A percentile compares a stretch with the other conserved stretches of the same genome.
Evolutionary conservation across 2,113 vertebrate genomes (phyloP).

Genomic region (Macaca nemestrina): DNA sequence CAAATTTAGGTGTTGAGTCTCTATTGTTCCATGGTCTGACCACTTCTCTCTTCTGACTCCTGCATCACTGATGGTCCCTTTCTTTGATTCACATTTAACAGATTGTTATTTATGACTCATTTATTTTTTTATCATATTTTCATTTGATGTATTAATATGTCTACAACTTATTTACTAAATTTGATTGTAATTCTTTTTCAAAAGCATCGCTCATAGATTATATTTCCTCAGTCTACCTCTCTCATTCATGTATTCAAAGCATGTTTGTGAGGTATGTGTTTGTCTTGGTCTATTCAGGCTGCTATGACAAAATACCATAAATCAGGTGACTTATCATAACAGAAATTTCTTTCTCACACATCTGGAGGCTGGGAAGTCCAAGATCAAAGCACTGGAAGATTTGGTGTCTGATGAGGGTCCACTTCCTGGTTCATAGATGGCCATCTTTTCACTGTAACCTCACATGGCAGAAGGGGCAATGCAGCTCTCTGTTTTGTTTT

Average conservation of each 20-base stretch:
- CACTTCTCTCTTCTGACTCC: not conserved
- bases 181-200: constrained; percentile 1
- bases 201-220: not conserved
- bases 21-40: too few species aligned
- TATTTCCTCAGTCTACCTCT: not conserved
- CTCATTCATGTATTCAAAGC: not conserved
- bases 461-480: not conserved
- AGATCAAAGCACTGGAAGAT: not conserved
- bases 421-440: not conserved
- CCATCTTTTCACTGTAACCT: not conserved
- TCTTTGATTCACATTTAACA: not conserved
- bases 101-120: not conserved
- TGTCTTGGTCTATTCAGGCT: not conserved
- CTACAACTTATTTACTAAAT: not conserved
- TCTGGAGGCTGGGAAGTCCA: not conserved
- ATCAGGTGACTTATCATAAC: not conserved
- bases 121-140: constrained; percentile 21
- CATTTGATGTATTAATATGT: not conserved
- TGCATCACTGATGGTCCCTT: not conserved
- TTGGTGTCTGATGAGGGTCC: not conserved
- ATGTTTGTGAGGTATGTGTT: not conserved
- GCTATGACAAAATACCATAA: not conserved
- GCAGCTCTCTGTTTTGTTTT: not conserved
- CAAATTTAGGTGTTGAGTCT: not conserved
- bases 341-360: not conserved